Evolutionary conservation across 2,888 invertebrate species (phyloP), one percentile per base, ranked within the genome.

Genomic region (Vesta saturnalis): DNA sequence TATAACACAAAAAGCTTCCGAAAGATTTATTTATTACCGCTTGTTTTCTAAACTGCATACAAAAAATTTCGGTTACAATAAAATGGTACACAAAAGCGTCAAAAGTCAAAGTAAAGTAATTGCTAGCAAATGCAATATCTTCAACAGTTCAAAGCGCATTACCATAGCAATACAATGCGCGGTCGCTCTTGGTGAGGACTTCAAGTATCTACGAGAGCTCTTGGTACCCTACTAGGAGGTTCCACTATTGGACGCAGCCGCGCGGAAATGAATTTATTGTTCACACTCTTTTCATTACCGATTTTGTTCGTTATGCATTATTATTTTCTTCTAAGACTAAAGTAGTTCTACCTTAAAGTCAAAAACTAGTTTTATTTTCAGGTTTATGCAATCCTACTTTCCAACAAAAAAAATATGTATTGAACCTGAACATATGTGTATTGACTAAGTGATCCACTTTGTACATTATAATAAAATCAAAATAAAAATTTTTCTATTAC

Each of bases 111-210:
- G 72, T 61, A 72, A 72, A 74, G 64, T 68, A 78, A 78, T 77
- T 76, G 76, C 78, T 78, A 74, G 74, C 72, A 70, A 75, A 75
- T 77, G 78, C 77, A 78, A 78, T 78, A 77, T 78, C 75, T 75
- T 76, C 61, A 69, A 65, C 57, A 19, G 69, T 58, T 69, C 61
- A 79, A 78, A 79, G 78, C 73, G 77, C 76, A 80, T 80, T 79
- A 79, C 76, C 78, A 79, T 79, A 69, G 78, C 75, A 76, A 72
- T 72, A 79, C 79, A 79, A 79, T 79, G 75, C 73, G 74, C 76
- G 70, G 72, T 74, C 72, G 76, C 77, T 73, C 76, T 77, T 75
- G 76, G 67, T 72, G 63, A 72, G 71, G 73, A 76, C 72, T 77
- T 75, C 73, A 73, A 77, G 76, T 73, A 73, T 73, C 74, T 74